Conservation (phyloP, 2,888 invertebrate species). For the Phytoseiulus persimilis region DNA sequence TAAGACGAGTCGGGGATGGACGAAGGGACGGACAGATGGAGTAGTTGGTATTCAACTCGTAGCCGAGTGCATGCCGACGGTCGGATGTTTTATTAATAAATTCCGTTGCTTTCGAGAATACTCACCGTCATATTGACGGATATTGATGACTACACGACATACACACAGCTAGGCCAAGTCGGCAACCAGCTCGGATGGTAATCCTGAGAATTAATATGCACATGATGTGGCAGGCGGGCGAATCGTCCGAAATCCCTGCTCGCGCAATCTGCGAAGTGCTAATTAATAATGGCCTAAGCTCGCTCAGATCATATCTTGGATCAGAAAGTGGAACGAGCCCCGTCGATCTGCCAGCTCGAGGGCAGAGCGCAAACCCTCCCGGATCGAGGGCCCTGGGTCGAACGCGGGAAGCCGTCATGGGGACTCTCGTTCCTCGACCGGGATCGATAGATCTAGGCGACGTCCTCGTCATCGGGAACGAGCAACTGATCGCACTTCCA, state of each 20-base stretch:
- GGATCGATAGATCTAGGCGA: too few species aligned
- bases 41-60: background rate
- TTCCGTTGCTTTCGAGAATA: background rate
- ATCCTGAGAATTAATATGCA: background rate
- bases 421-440: too few species aligned
- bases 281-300: slow-evolving; percentile 5
- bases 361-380: too few species aligned
- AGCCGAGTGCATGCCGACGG: background rate
- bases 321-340: background rate
- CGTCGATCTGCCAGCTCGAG: too few species aligned
- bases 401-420: too few species aligned
- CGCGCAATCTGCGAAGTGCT: background rate
- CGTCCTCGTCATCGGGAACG: too few species aligned
- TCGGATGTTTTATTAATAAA: background rate
- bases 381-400: too few species aligned
- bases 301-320: background rate
- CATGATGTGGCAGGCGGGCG: background rate
- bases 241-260: background rate
- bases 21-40: background rate
- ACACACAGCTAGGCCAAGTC: background rate
- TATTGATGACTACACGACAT: background rate
- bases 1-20: background rate
- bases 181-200: background rate
- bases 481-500: too few species aligned
- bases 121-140: slow-evolving; percentile 5